Evolutionary conservation across 1,140 invertebrate genomes (phyloP), one percentile per base, ranked within the genome.

Genomic region (Sesamia nonagrioides): DNA sequence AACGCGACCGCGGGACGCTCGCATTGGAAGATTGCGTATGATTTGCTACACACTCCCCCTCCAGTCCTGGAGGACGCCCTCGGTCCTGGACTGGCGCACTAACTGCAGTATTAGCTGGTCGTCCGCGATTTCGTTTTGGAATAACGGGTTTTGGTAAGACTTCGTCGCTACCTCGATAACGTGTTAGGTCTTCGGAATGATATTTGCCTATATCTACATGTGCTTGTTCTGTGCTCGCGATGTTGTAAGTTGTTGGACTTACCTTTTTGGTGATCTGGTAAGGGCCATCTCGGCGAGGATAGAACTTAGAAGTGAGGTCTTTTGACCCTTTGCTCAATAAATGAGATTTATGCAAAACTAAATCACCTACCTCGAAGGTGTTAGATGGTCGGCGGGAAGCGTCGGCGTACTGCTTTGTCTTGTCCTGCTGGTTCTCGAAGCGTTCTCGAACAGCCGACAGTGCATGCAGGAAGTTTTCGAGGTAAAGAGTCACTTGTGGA

Each of bases 361-460:
- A 50, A 50, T 50, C 48, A 50, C 48, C 48, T 33, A 58, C 54
- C 11, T 58, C 8, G 11, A 58, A 58, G 1, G 54, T 9, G 18
- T 58, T 21, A 11, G 54, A 58, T 2, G 54, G 18, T 58, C 54
- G 54, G 54, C 54, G 54, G 2, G 54, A 56, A 21, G 54, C 54
- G 54, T 56, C 54, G n/a, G 54, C 54, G 18, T 58, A 33, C 11
- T 27, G 18, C 27, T 58, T 58, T 4, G 54, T 8, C 21, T 58
- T 33, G 11, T 58, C 54, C 18, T 58, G 54, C 18, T 58, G 54
- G 54, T 33, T 58, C 54, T 58, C 52, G n/a, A 58, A 21, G 54
- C 54, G 54, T 27, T 58, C 18, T 27, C 54, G 6, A 8, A 58
- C 18, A 11, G 21, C 7, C 27, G 21, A 58, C 2, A 58, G 17